These are phyloP conservation scores for Nothoprocta pentlandii DNA, from an alignment of 2,113 vertebrate species.

Conservation along the genomic window DNA sequence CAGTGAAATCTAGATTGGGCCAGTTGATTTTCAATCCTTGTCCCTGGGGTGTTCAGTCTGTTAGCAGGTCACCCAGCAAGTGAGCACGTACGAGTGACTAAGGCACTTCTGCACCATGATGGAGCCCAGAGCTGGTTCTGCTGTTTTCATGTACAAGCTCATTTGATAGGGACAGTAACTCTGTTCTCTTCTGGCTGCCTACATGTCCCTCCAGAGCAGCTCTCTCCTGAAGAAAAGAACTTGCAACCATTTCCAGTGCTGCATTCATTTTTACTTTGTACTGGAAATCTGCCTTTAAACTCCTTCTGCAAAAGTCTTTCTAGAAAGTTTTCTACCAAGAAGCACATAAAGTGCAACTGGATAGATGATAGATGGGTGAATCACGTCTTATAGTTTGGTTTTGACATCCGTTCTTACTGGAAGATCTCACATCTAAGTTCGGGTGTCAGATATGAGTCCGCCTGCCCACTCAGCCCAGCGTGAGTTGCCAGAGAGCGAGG, in stretches of 20 bases:
- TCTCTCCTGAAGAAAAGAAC: not conserved
- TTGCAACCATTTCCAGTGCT: not conserved
- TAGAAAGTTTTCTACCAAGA: not conserved
- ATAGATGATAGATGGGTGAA: not conserved
- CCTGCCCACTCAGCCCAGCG: not conserved
- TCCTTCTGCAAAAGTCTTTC: not conserved
- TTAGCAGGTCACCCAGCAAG: fast-evolving
- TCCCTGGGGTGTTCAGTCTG: not conserved
- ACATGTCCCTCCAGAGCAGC: not conserved
- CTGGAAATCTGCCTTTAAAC: not conserved
- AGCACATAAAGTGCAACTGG: not conserved
- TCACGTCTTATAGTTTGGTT: not conserved
- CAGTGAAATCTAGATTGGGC: not conserved
- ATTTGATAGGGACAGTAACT: not conserved
- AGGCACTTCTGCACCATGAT: fast-evolving
- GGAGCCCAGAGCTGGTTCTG: not conserved
- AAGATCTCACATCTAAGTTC: not conserved
- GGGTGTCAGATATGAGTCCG: not conserved
- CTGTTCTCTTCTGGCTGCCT: not conserved
- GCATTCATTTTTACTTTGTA: not conserved
- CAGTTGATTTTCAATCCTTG: not conserved
- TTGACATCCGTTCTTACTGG: not conserved
- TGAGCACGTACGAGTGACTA: not conserved
- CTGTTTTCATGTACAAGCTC: not conserved
- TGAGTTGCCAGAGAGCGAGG: not conserved